Base-by-base conservation (phyloP, 2,797 vertebrate genomes). In the Takifugu ocellatus region DNA sequence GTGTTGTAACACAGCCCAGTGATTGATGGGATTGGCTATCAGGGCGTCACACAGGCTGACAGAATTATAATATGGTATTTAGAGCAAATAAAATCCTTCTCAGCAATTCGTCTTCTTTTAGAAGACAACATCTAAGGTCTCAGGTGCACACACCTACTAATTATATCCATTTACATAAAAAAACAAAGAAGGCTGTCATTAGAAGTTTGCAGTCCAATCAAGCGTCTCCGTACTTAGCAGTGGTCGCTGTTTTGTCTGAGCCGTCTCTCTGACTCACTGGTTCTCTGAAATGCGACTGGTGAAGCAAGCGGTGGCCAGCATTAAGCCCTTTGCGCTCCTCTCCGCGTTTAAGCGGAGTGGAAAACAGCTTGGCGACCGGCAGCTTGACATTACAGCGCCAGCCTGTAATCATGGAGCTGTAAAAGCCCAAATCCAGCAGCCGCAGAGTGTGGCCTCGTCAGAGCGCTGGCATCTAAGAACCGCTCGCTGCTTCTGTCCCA, bases 381-480 rank as follows among this genome's bases (percentile, higher is more conserved):
- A 90, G 88, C 84, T 88, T 90, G 88, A 87, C 87, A 91, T 92
- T 91, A 90, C 81, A 80, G 81, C 69, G 29, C 78, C 75, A 90
- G 88, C 72, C 88, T 92, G 85, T 92, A 92, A 93, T 92, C 89
- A 91, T 73, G 77, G 72, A 81, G 81, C 89, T 88, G 87, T 90
- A 91, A 92, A 90, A 89, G 86, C 84, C 87, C 87, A 84, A 89
- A 91, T 90, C 87, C 89, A 84, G 85, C 81, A 82, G 83, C 89
- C 88, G 58, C 89, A 90, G 89, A 87, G 87, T 84, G 84, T 86
- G 86, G 87, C 86, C 81, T 87, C 86, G 84, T 89, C 85, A 85
- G 77, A 79, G 84, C 25, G 89, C 84, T 88, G 82, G 80, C 80
- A 74, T 79, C 81, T 75, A 79, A 86, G 83, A 86, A 64, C 74